Evolutionary conservation across 2,888 invertebrate species (phyloP), one percentile per base, ranked within the genome.

Genomic region (Tryphoninae sp.): DNA sequence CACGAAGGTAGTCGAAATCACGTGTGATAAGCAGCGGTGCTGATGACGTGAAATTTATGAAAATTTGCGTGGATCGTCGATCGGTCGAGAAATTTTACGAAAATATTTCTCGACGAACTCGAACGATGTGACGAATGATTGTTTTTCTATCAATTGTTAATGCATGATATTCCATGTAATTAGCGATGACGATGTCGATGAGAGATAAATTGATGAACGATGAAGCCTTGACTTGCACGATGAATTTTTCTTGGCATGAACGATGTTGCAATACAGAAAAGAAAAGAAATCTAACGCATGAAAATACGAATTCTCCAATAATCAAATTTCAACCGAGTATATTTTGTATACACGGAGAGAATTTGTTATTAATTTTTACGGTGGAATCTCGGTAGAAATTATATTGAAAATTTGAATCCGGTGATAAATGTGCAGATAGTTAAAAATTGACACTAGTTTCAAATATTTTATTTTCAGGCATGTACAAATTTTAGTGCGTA

Each of bases 231-330:
- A 69, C 40, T 65, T 49, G 16, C 16, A 64, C 58, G 69, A 59
- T 59, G 45, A 42, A 33, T 26, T 68, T 76, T 61, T 74, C 74
- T 71, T 71, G 61, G 79, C 79, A 76, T 79, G 82, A 79, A 79
- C 68, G 68, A 68, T 69, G 68, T 69, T 55, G 79, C 65, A 49
- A 69, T 59, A 22, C 51, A 45, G 53, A 42, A 22, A 59, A 68
- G 65, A 59, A 45, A 7, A 16, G 49, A 23, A n/a, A 33, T 22
- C 7, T 7, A 2, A 69, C 6, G 33, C 1, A 53, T 13, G 19
- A 19, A 40, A n/a, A 26, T 8, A 51, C 42, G 13, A 49, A 19
- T 53, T 53, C 11, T 53, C n/a, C 0, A 3, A 13, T n/a, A 26
- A 42, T 2, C 1, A 40, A 55, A 26, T 42, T 55, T 59, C 11